These are phyloP conservation scores for Pelmatolapia mariae DNA, from an alignment of 2,113 vertebrate genomes.

Conservation along the genomic window DNA sequence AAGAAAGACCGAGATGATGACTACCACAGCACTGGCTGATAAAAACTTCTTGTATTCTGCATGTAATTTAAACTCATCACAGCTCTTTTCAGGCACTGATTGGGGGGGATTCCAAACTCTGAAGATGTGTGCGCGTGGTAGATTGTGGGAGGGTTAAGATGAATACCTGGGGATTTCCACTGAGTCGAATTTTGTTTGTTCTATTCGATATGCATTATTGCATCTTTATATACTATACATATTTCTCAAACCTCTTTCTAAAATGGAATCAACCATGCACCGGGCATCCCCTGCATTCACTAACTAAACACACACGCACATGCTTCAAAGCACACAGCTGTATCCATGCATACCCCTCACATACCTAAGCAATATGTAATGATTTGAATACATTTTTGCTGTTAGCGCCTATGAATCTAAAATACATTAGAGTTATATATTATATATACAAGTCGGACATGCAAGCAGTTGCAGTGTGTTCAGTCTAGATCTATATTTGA, in stretches of 20 bases:
- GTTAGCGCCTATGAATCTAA: background rate
- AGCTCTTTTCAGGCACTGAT: constrained; percentile 32
- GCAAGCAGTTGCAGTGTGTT: background rate
- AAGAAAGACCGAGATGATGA: background rate
- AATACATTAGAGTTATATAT: background rate
- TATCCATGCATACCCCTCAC: background rate
- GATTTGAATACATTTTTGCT: constrained; percentile 5
- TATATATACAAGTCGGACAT: background rate
- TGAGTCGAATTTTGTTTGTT: constrained; percentile 9
- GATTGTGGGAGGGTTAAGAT: background rate
- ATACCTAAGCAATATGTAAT: background rate
- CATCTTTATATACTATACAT: constrained; percentile 22
- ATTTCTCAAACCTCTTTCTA: constrained; percentile 13
- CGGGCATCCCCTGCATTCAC: constrained; percentile 19
- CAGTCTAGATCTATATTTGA: background rate
- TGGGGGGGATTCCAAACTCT: constrained; percentile 52
- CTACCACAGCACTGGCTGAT: background rate
- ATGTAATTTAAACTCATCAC: constrained; percentile 32
- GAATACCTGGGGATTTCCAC: constrained; percentile 56
- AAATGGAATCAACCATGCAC: constrained; percentile 14
- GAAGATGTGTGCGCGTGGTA: background rate
- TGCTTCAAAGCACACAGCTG: background rate
- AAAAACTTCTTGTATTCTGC: background rate
- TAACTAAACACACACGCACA: background rate
- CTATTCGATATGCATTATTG: constrained; percentile 15